Evolutionary conservation across 1,140 invertebrate species (phyloP).

Genomic region (Oppia nitens): DNA sequence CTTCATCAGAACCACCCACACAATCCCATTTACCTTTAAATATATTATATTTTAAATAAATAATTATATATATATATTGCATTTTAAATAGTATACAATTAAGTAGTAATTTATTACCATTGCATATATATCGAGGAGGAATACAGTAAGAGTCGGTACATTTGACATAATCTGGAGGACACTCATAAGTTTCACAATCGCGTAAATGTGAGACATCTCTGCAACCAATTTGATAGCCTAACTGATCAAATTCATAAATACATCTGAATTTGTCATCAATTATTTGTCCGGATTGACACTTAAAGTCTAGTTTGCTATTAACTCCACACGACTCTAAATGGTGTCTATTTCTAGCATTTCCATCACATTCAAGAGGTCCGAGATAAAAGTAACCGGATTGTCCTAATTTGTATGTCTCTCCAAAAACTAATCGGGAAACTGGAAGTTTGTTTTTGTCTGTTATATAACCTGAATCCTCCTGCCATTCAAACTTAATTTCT

Average conservation of each 20-base stretch:
- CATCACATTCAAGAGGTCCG: constrained; percentile 21
- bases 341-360: not conserved
- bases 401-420: constrained; percentile 17
- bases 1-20: constrained; percentile 24
- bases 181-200: constrained; percentile 25
- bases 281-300: constrained; percentile 22
- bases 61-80: too few relatives aligned
- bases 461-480: constrained; percentile 18
- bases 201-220: constrained; percentile 28
- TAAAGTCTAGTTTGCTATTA: not conserved
- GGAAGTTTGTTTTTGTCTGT: constrained; percentile 15
- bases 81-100: too few relatives aligned
- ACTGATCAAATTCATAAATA: constrained; percentile 24
- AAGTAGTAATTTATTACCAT: constrained; percentile 21
- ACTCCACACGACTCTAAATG: not conserved
- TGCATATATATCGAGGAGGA: constrained; percentile 25
- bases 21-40: constrained; percentile 24
- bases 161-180: constrained; percentile 26
- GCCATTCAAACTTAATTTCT: constrained; percentile 14
- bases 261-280: constrained; percentile 18
- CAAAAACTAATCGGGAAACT: constrained; percentile 18
- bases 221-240: constrained; percentile 26
- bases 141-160: constrained; percentile 30
- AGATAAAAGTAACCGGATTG: constrained; percentile 20
- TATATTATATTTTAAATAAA: too few relatives aligned